Base-by-base conservation (phyloP, 2,113 vertebrate species). In the Calidris pygmaea region DNA sequence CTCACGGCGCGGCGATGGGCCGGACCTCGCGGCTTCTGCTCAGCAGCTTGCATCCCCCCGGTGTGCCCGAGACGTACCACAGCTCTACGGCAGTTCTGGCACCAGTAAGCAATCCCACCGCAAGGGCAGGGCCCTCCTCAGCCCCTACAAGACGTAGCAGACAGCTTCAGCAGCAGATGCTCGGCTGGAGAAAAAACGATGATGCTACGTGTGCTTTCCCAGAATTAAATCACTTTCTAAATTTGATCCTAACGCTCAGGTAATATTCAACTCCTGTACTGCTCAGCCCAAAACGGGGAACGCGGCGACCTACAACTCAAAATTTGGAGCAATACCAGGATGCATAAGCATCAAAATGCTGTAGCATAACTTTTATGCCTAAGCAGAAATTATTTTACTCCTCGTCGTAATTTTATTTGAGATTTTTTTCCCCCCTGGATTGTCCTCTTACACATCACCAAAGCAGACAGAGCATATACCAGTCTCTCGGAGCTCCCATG, bases 41-140 rank as follows among this genome's bases (percentile, higher is more conserved):
- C 95, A 63, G 91, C 95, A 91, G 95, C 96, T 71, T 65, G 77
- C 88, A 35, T 32, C 78, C 70, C 50, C 50, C 30, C 27, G 34
- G 14, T 5, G 62, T 14, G 45, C 89, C 96, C 87, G 84, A 70
- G 89, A 26, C 74, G 41, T 70, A 35, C 77, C 89, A 55, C 71
- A 12, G 93, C 87, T 84, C 91, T 24, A 27, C 2, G 87, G 88
- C 82, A 78, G 39, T 70, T 68, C 90, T 90, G 93, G 92, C n/a
- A n/a, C 91, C 35, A 26, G 93, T 16, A 29, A 94, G 95, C 93
- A 73, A 56, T 45, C 94, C 68, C 92, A 37, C 90, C 50, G 97
- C 98, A 98, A 98, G 98, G 98, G 98, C 98, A 97, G 60, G 20
- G 95, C 94, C 97, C 96, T 83, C 90, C 63, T 26, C 83, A 94